A percentile compares a stretch with the other conserved stretches of the same genome.
Evolutionary conservation across 2,113 vertebrate species (phyloP).

Genomic region (Eleginops maclovinus): DNA sequence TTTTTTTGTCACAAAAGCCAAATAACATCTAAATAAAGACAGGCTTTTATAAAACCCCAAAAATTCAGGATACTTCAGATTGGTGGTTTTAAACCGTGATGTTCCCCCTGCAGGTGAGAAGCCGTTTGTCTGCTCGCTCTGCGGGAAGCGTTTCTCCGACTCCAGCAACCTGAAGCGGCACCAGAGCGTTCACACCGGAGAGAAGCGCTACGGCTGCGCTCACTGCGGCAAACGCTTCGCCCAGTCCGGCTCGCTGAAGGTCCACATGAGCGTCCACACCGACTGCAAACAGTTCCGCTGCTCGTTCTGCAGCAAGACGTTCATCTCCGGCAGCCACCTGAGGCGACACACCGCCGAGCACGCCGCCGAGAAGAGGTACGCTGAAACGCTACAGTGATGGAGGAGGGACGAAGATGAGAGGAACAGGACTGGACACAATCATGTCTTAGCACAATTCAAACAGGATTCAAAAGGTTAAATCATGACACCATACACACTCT

Average conservation of each 20-base stretch:
- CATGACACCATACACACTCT: too few relatives aligned
- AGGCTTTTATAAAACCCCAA: too few relatives aligned
- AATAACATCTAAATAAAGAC: too few relatives aligned
- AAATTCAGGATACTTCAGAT: too few relatives aligned
- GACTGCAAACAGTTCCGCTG: slow-evolving; percentile 78
- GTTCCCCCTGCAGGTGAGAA: slow-evolving; percentile 56
- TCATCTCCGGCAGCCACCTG: slow-evolving; percentile 76
- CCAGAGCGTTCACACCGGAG: slow-evolving; percentile 81
- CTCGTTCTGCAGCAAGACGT: slow-evolving; percentile 70
- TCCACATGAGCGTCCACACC: slow-evolving; percentile 78
- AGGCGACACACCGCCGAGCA: slow-evolving; percentile 67
- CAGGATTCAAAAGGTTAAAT: too few relatives aligned
- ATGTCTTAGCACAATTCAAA: too few relatives aligned
- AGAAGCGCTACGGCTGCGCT: slow-evolving; percentile 79
- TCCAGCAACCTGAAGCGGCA: slow-evolving; percentile 81
- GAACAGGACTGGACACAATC: too few relatives aligned
- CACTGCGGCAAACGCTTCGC: slow-evolving; percentile 83
- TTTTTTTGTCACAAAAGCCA: too few relatives aligned
- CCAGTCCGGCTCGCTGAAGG: slow-evolving; percentile 79
- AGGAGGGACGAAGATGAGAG: too few relatives aligned
- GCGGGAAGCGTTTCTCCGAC: slow-evolving; percentile 80
- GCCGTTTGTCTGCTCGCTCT: slow-evolving; percentile 76
- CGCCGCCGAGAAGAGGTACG: not conserved
- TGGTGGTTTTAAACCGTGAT: too few relatives aligned
- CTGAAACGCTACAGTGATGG: too few relatives aligned